These are phyloP conservation scores for Enteromius thamalakanensis DNA, from an alignment of 2,797 vertebrate genomes.

Conservation along the genomic window DNA sequence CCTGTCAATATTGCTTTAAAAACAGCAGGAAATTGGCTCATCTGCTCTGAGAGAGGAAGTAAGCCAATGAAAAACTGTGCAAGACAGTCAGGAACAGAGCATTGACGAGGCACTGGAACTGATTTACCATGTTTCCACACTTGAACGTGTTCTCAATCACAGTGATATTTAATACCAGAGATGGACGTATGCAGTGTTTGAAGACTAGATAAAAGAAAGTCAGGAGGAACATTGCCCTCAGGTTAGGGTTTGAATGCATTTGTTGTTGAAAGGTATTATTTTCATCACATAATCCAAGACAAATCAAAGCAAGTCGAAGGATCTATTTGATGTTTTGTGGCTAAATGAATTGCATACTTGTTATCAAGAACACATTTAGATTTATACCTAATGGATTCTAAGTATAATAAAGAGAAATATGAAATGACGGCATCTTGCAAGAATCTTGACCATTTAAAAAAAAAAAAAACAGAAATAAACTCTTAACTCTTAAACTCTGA, in stretches of 20 bases:
- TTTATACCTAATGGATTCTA: background rate
- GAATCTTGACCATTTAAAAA: background rate
- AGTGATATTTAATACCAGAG: constrained; percentile 33
- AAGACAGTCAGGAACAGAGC: constrained; percentile 27
- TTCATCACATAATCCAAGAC: constrained; percentile 20
- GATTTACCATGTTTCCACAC: constrained; percentile 47
- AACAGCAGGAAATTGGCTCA: constrained; percentile 38
- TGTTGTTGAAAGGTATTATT: background rate
- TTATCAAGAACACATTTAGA: background rate
- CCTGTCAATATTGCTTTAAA: constrained; percentile 56
- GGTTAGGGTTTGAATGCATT: background rate
- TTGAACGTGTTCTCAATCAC: constrained; percentile 43
- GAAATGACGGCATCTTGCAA: background rate
- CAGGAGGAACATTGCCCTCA: background rate
- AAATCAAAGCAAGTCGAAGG: constrained; percentile 25
- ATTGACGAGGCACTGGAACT: constrained; percentile 31
- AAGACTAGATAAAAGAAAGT: background rate
- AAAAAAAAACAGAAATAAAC: background rate
- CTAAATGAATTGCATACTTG: constrained; percentile 24
- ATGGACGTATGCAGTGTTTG: background rate
- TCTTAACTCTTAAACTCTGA: background rate
- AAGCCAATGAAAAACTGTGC: background rate
- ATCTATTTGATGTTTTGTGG: constrained; percentile 2
- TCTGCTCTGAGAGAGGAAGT: background rate
- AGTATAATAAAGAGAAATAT: background rate